A percentile compares a stretch with the other conserved stretches of the same genome.
phyloP scores from a whole-genome alignment of 1,140 invertebrate genomes.

The Drosophila serrata region DNA sequence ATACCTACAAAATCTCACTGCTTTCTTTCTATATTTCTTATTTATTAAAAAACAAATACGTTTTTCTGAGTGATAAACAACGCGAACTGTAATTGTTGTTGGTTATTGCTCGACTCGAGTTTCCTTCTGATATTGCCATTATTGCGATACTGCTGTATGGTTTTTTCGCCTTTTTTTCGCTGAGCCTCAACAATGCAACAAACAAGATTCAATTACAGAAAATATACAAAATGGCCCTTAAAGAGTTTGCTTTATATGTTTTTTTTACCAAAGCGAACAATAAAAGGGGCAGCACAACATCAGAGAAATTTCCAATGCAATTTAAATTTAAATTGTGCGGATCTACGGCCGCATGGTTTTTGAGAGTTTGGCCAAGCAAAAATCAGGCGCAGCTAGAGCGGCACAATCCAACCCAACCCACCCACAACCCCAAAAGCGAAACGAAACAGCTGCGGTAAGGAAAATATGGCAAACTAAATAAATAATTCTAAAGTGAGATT shows the following conservation, averaged over 20 bases:
- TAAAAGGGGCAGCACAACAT: conserved; percentile 30
- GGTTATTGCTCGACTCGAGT: conserved; percentile 10
- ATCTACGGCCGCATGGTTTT: conserved; percentile 77
- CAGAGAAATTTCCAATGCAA: conserved; percentile 69
- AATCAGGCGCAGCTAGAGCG: conserved; percentile 28
- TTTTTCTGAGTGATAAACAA: conserved; percentile 4
- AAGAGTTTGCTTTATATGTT: conserved; percentile 13
- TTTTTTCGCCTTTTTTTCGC: background rate
- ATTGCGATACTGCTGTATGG: conserved; percentile 8
- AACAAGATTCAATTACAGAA: conserved; percentile 41
- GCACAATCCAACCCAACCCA: conserved; percentile 9
- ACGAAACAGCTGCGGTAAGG: background rate
- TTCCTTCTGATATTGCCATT: conserved; percentile 19
- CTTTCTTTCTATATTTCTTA: too few species aligned
- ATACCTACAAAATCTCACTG: too few species aligned
- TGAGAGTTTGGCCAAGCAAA: conserved; percentile 56
- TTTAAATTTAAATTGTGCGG: conserved; percentile 81
- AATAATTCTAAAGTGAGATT: background rate
- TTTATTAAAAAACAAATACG: too few species aligned
- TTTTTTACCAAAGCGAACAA: conserved; percentile 37
- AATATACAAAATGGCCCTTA: conserved; percentile 30
- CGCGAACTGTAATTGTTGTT: conserved; percentile 17
- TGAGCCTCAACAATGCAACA: conserved; percentile 33
- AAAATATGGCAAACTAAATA: background rate
- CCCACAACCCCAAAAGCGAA: conserved; percentile 12